Base-by-base conservation (phyloP, 2,888 invertebrate species). In the Rotaria sp. region DNA sequence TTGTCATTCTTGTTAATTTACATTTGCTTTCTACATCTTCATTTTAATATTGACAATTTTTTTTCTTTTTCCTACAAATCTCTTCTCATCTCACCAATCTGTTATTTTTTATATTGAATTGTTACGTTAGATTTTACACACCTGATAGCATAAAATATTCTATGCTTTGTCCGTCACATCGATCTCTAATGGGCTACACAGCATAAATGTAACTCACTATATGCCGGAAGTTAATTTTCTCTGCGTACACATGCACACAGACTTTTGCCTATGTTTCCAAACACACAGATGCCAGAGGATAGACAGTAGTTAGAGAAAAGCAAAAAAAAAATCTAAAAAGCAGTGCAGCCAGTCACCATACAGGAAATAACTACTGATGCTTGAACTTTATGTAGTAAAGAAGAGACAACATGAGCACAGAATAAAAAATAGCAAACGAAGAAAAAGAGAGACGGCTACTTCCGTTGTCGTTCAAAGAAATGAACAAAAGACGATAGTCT, bases 161-260 rank as follows among this genome's bases (percentile, higher is more conserved):
- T 21, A 35, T 67, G 18, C 35, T 67, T 35, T 35, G 21, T 38
- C 15, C 30, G 5, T 67, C 35, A 21, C 67, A 67, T 67, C 30
- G 2, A 35, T 7, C 35, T 35, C 67, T 67, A 67, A 67, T 67
- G 21, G 67, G 38, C 67, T 35, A 8, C 67, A 67, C 18, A 30
- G 18, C 67, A 35, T 21, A 38, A 3, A 21, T 15, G 55, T 7
- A 55, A 26, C 24, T 26, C 26, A 10, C 24, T 55, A 2, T 26
- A 55, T 35, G 67, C 35, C 67, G 67, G 67, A 67, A 67, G 30
- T 67, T 35, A 67, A 67, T 67, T 67, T 67, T 67, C 67, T 35
- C 21, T 35, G 30, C 35, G 35, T 35, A 67, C 18, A 26, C 26
- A 55, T 55, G 26, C 26, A 26, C 26, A 35, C 35, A 67, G 67